A percentile compares a stretch with the other conserved stretches of the same genome.
These are phyloP conservation scores for Drosophila nigricruria DNA, from an alignment of 2,888 invertebrate genomes.

Conservation along the genomic window DNA sequence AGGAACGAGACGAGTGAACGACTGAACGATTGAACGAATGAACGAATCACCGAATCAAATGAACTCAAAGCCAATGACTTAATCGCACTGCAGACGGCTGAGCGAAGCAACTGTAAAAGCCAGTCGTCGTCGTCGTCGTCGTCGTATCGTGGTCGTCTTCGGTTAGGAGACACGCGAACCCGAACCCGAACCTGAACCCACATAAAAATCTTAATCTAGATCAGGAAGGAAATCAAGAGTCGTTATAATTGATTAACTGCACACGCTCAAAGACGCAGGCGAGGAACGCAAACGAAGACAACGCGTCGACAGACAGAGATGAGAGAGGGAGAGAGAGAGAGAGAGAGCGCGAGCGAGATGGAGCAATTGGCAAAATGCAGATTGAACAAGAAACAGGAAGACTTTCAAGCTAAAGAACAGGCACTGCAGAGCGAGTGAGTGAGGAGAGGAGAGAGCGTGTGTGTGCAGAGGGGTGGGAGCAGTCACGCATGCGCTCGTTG, in stretches of 20 bases:
- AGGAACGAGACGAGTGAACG: slow-evolving; percentile 14
- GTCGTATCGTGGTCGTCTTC: background rate
- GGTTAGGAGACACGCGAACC: slow-evolving; percentile 30
- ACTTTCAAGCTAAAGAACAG: slow-evolving; percentile 52
- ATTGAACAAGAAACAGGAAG: slow-evolving; percentile 76
- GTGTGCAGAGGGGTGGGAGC: slow-evolving; percentile 32
- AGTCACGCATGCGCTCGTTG: slow-evolving; percentile 69
- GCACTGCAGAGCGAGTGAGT: background rate
- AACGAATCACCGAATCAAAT: slow-evolving; percentile 43
- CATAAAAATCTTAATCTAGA: slow-evolving; percentile 81
- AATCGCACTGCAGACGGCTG: slow-evolving; percentile 50
- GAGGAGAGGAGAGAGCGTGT: background rate
- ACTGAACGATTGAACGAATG: slow-evolving; percentile 1
- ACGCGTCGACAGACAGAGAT: slow-evolving; percentile 6
- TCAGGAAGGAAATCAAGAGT: slow-evolving; percentile 85
- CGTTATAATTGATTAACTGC: slow-evolving; percentile 85
- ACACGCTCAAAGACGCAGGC: slow-evolving; percentile 42
- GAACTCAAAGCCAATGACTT: slow-evolving; percentile 62
- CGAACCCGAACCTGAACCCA: slow-evolving; percentile 51
- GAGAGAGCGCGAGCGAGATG: slow-evolving; percentile 2
- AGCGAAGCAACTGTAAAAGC: slow-evolving; percentile 55
- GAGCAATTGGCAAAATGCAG: slow-evolving; percentile 65
- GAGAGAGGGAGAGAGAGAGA: slow-evolving; percentile 4
- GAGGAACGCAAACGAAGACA: slow-evolving; percentile 15
- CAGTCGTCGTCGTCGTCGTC: slow-evolving; percentile 33